Conservation (phyloP, 2,888 invertebrate species). For the Eupsilia transversa region DNA sequence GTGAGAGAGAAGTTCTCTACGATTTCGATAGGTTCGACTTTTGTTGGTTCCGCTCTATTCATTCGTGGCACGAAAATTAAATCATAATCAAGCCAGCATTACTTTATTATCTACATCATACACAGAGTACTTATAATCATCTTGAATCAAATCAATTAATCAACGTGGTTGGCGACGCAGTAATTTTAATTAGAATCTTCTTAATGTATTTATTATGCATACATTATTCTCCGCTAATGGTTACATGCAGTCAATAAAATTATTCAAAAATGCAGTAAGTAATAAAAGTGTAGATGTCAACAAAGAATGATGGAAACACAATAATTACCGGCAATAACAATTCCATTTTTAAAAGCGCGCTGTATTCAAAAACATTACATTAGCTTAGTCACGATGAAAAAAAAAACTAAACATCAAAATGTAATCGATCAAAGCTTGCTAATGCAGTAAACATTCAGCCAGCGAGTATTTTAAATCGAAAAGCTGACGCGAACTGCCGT, state of each 20-base stretch:
- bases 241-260: conserved; percentile 29
- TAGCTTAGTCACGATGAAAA: conserved; percentile 62
- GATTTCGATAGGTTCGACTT: conserved; percentile 77
- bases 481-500: conserved; percentile 78
- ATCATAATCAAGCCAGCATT: conserved; percentile 49
- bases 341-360: conserved; percentile 64
- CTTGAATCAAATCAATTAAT: conserved; percentile 44
- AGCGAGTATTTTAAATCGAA: conserved; percentile 83
- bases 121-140: conserved; percentile 40
- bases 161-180: conserved; percentile 30
- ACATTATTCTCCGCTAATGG: conserved; percentile 42
- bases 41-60: conserved; percentile 61
- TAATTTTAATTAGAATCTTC: conserved; percentile 48
- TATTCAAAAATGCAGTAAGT: conserved; percentile 37
- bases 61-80: conserved; percentile 51
- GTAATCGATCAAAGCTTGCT: conserved; percentile 75
- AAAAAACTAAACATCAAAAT: conserved; percentile 62
- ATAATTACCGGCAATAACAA: conserved; percentile 58
- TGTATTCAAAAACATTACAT: conserved; percentile 59
- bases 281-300: conserved; percentile 45
- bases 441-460: conserved; percentile 79
- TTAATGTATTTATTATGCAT: conserved; percentile 43
- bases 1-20: conserved; percentile 73
- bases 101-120: conserved; percentile 38
- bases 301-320: conserved; percentile 49